Evolutionary conservation across 2,888 invertebrate species (phyloP), one percentile per base, ranked within the genome.

Genomic region (Parnassius apollo): DNA sequence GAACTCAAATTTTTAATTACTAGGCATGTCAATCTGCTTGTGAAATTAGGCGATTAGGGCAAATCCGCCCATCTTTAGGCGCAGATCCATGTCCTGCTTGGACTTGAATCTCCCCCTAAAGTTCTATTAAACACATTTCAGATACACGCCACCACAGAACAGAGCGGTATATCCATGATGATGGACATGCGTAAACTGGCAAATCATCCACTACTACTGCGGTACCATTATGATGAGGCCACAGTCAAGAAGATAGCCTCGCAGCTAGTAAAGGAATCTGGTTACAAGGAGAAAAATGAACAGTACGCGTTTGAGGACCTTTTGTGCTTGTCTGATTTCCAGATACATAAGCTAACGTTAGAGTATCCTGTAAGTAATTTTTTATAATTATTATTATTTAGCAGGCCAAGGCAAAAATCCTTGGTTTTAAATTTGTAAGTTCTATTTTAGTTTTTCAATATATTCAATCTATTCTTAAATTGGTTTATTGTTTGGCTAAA

Each of bases 161-260:
- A 93, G 65, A 94, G 93, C 64, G 95, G 95, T 57, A 93, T 95
- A 80, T 93, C 95, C 0, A 96, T 97, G 92, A 95, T 98, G 95
- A 98, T 98, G 95, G 96, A 98, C 82, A 94, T 99, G 86, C 93
- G 99, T 2, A 98, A 98, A 83, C 92, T 97, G 25, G 97, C 98
- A 48, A 99, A 99, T 90, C 99, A 99, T 86, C 98, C 98, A 0
- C 89, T 98, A 10, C 92, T 99, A 0, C 90, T 97, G 69, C 93
- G 98, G 44, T 93, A 93, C 76, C 94, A 96, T 83, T 97, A 96
- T 78, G 93, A 92, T 52, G 94, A 96, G 66, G 88, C 91, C 0
- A 91, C 93, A 71, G 80, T 95, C 52, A 82, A 93, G 63, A 86
- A 93, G 69, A 96, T 99, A 68, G 95, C 98, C 0, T 92, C 93